A percentile compares a stretch with the other conserved stretches of the same genome.
Evolutionary conservation across 2,797 vertebrate species (phyloP).

Genomic region (Anguilla megastoma): DNA sequence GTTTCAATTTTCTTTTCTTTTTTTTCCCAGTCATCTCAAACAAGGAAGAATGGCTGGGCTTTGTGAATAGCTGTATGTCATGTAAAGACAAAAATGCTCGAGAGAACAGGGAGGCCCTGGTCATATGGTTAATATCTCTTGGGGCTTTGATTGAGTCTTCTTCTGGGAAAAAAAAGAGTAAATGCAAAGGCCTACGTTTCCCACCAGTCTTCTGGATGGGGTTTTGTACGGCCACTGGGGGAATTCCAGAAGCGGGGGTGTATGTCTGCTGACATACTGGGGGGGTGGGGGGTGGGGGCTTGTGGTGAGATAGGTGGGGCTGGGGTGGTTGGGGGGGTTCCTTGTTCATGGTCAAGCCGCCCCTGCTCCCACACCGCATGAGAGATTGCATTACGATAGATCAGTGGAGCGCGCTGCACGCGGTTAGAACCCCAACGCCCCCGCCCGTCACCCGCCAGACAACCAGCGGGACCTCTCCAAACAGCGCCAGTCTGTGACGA

Average conservation of each 20-base stretch:
- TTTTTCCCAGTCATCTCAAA: slow-evolving; percentile 10
- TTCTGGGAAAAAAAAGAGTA: neutral
- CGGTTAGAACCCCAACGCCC: slow-evolving; percentile 22
- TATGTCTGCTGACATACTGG: too few species aligned
- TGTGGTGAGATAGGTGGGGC: too few species aligned
- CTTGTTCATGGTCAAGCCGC: neutral
- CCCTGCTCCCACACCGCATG: neutral
- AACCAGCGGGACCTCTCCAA: slow-evolving; percentile 32
- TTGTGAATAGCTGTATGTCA: slow-evolving; percentile 3
- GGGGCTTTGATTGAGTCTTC: neutral
- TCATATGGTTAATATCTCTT: slow-evolving; percentile 4
- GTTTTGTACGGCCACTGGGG: neutral
- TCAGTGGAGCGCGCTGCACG: slow-evolving; percentile 25
- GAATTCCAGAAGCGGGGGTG: too few species aligned
- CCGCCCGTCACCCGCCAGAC: slow-evolving; percentile 17
- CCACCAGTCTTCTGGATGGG: neutral
- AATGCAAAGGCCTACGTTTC: neutral
- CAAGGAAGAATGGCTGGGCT: neutral
- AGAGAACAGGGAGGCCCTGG: neutral
- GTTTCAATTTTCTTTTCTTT: slow-evolving; percentile 18
- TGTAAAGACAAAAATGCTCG: neutral
- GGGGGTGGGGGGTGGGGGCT: too few species aligned
- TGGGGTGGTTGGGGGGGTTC: neutral
- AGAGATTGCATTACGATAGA: slow-evolving; percentile 42
- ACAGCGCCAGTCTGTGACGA: slow-evolving; percentile 39